A percentile compares a stretch with the other conserved stretches of the same genome.
Conservation (phyloP, 2,888 invertebrate species). For the Molanna angustata region DNA sequence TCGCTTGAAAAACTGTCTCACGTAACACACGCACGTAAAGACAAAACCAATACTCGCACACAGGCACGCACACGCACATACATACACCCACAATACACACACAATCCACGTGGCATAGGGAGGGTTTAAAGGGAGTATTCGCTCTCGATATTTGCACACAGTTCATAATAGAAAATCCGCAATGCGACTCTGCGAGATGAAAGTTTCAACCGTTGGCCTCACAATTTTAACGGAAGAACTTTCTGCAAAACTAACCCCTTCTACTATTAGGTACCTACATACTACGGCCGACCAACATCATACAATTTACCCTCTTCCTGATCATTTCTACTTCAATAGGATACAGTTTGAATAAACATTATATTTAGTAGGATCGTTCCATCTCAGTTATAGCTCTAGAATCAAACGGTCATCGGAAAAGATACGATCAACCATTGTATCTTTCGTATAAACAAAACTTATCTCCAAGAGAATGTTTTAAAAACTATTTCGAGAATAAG, state of each 20-base stretch:
- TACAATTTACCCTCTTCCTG: background rate
- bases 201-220: constrained; percentile 25
- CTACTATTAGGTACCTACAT: too few species aligned
- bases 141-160: constrained; percentile 31
- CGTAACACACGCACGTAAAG: background rate
- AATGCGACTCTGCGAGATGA: constrained; percentile 27
- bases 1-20: too few species aligned
- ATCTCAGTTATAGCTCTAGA: too few species aligned
- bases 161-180: constrained; percentile 34
- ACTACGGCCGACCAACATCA: background rate
- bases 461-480: too few species aligned
- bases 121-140: constrained; percentile 15
- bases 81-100: too few species aligned
- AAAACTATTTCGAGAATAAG: too few species aligned
- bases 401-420: too few species aligned
- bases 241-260: constrained; percentile 24
- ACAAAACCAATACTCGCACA: background rate
- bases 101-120: background rate
- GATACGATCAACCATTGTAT: too few species aligned
- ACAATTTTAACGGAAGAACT: constrained; percentile 30
- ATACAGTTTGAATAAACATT: too few species aligned
- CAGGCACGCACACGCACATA: background rate
- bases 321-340: background rate
- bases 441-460: too few species aligned
- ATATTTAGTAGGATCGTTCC: too few species aligned